Evolutionary conservation across 1,140 invertebrate genomes (phyloP), one percentile per base, ranked within the genome.

Genomic region (Aphaenogaster floridana): DNA sequence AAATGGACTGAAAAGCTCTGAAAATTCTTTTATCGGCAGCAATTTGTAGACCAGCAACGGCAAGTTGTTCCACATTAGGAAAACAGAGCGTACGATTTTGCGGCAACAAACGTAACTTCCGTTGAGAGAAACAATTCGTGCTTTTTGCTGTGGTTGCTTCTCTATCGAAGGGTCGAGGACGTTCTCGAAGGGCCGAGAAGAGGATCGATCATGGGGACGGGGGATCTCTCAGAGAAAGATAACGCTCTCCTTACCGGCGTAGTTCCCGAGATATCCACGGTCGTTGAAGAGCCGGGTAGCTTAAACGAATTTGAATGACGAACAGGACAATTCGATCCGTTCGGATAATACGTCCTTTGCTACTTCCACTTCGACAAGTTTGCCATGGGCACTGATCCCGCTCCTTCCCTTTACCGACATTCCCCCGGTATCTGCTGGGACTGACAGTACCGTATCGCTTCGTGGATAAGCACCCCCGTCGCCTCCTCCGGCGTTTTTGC

Each of bases 231-330:
- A 17, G 45, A 57, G 64, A 48, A 57, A 86, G 87, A 80, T 89
- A 89, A 86, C 74, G 66, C 52, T 71, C 50, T 50, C 42, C 21
- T 34, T 61, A 6, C 48, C 5, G 54, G 13, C 54, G 61, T 54
- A 48, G 87, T 45, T 86, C 39, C 17, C 66, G 21, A 68, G 81
- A 63, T 86, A 84, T 71, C 36, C 59, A 36, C 21, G 50, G 72
- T 86, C 52, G 42, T 50, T 57, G 45, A 21, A 61, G n/a, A 68
- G 57, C 66, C 5, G n/a, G 71, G 66, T 39, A 86, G 63, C 88
- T 90, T 89, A 90, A 89, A 89, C 89, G 89, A 89, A 90, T 90
- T 89, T 89, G 69, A 89, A 90, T 81, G 89, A 90, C 84, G 88
- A 89, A 83, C 88, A 86, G 68, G 68, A 89, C 83, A 79, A 89